Base-by-base conservation (phyloP, 2,113 vertebrate species). In the Solea solea region DNA sequence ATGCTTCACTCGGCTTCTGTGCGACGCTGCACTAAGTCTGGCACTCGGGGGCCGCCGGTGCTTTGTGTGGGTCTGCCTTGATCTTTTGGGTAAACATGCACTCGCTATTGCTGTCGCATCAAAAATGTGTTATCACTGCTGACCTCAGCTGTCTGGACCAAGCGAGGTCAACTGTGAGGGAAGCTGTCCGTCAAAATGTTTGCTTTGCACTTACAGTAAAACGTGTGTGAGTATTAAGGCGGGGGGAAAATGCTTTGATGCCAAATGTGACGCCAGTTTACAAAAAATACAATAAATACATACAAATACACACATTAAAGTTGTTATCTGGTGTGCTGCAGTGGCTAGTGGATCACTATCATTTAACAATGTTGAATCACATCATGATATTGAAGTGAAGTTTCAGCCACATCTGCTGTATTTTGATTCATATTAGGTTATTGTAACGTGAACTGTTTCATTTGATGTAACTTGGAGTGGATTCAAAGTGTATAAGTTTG, bases 1-100 rank as follows among this genome's bases (percentile, higher is more conserved):
- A 11, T 41, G 73, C 61, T 82, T 63, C 57, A 54, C 62, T 21
- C 21, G n/a, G n/a, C n/a, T n/a, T n/a, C n/a, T n/a, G n/a, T n/a
- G n/a, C n/a, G n/a, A n/a, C n/a, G 21, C 21, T 66, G 34, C 41
- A 14, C 60, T 82, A 15, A 78, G 64, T 60, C 74, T 60, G 48
- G 54, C 50, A 49, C 39, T 21, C 21, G 21, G 21, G 21, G 21
- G 21, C 21, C 21, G 21, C 21, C 21, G 21, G 1, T 21, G 21
- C 21, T 49, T 72, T 10, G n/a, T 15, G 50, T 39, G 46, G 27
- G n/a, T 75, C 54, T 51, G 59, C 56, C 41, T 40, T 13, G 7
- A 67, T 67, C 58, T 71, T 57, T 4, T 13, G n/a, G 16, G 48
- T 41, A 46, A 64, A 72, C 59, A 58, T 40, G 53, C 49, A 15